These are phyloP conservation scores for Echinometra lucunter DNA, from an alignment of 53 echinoderm and acorn worm genomes.

Conservation along the genomic window DNA sequence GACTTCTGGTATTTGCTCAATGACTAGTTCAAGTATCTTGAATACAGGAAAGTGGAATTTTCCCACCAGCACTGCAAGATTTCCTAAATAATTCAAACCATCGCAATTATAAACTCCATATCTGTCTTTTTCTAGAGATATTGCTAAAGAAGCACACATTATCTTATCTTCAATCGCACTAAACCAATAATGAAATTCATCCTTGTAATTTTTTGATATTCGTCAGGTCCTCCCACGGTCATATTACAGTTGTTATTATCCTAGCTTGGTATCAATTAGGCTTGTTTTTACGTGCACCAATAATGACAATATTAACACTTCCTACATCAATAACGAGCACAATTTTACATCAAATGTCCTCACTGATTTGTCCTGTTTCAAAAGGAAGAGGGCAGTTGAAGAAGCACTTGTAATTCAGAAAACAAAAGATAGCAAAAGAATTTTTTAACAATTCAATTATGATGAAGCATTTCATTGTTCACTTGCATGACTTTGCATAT, in stretches of 20 bases:
- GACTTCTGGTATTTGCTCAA: constrained; percentile 53
- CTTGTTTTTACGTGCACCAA: background rate
- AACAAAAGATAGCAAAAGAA: too few species aligned
- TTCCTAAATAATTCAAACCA: constrained; percentile 43
- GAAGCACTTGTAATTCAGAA: too few species aligned
- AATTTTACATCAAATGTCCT: background rate
- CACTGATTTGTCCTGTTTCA: background rate
- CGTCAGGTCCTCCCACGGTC: constrained; percentile 6
- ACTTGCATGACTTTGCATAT: background rate
- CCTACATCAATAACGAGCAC: background rate
- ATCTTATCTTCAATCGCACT: background rate
- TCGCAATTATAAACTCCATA: background rate
- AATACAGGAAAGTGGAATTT: constrained; percentile 69
- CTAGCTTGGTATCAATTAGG: constrained; percentile 20
- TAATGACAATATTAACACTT: background rate
- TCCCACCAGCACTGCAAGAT: constrained; percentile 46
- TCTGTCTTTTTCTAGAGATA: background rate
- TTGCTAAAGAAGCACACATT: background rate
- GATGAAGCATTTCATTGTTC: background rate
- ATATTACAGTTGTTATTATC: background rate
- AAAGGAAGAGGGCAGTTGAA: background rate
- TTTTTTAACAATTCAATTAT: too few species aligned
- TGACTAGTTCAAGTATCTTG: constrained; percentile 3
- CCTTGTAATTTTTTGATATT: background rate
- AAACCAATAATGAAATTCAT: background rate